phyloP scores from a whole-genome alignment of 1,140 invertebrate genomes.

The Daktulosphaira vitifoliae region DNA sequence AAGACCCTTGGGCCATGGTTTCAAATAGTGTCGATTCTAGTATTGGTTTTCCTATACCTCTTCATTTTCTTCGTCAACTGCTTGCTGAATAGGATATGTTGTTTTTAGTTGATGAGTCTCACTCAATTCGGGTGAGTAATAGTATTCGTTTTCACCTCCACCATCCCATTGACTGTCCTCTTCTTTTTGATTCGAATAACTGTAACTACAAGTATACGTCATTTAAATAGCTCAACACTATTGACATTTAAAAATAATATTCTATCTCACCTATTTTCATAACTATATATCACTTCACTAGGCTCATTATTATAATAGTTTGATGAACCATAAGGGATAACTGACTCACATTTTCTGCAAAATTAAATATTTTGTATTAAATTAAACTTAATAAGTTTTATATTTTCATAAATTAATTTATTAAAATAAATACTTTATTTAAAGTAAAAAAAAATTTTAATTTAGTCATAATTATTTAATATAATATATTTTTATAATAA shows the following conservation, averaged over 20 bases:
- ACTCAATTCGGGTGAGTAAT: slow-evolving; percentile 25
- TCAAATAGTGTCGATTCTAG: too few relatives aligned
- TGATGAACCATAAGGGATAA: slow-evolving; percentile 6
- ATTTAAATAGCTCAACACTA: neutral
- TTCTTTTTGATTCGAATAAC: slow-evolving; percentile 23
- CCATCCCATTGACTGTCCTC: slow-evolving; percentile 26
- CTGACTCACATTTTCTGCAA: slow-evolving; percentile 15
- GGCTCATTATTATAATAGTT: slow-evolving; percentile 14
- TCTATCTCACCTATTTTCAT: slow-evolving; percentile 25
- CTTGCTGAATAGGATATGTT: slow-evolving; percentile 13
- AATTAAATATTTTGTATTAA: too few relatives aligned
- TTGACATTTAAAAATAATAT: too few relatives aligned
- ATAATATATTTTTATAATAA: too few relatives aligned
- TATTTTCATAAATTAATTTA: too few relatives aligned
- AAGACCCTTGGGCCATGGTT: too few relatives aligned
- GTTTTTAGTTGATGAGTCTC: slow-evolving; percentile 21
- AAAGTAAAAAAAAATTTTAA: too few relatives aligned
- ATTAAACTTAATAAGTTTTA: too few relatives aligned
- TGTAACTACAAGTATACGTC: slow-evolving; percentile 1
- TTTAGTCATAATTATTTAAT: too few relatives aligned
- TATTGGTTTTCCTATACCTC: too few relatives aligned
- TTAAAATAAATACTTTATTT: too few relatives aligned
- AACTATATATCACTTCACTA: slow-evolving; percentile 2
- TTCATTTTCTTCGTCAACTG: slow-evolving; percentile 19
- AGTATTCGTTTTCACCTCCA: slow-evolving; percentile 5